Conservation (phyloP, 2,888 invertebrate species). For the Lasius platythorax region DNA sequence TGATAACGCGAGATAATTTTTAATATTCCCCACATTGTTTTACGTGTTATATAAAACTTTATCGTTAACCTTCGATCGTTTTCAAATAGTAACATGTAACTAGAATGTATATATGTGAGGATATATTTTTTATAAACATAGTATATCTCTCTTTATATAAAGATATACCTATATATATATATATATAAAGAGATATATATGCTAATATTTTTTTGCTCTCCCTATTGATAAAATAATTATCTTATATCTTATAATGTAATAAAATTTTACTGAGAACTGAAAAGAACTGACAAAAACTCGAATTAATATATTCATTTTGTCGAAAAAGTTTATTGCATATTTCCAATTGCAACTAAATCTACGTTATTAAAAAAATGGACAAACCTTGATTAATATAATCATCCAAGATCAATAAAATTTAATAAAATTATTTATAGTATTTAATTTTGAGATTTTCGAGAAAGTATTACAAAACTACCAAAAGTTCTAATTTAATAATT, state of each 20-base stretch:
- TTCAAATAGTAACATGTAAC: constrained; percentile 3
- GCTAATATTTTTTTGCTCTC: not conserved
- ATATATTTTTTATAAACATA: not conserved
- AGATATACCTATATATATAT: not conserved
- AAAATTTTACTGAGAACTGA: not conserved
- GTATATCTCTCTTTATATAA: not conserved
- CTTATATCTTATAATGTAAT: not conserved
- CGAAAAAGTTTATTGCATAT: not conserved
- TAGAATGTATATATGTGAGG: not conserved
- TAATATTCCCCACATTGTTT: not conserved
- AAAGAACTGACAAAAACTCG: not conserved
- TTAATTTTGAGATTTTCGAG: not conserved
- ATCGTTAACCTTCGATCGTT: not conserved
- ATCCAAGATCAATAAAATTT: not conserved
- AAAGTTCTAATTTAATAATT: not conserved
- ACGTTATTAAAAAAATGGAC: not conserved
- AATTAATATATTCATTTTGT: not conserved
- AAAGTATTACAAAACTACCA: not conserved
- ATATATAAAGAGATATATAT: not conserved
- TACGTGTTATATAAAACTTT: constrained; percentile 1
- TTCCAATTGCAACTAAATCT: not conserved
- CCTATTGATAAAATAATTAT: not conserved
- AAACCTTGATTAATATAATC: not conserved
- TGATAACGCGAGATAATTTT: constrained; percentile 14
- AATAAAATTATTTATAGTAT: not conserved